Percentiles rank a stretch among this genome's conserved stretches.
Evolutionary conservation across 2,888 invertebrate genomes (phyloP).

Genomic region (Mesorhabditis spiculigera): DNA sequence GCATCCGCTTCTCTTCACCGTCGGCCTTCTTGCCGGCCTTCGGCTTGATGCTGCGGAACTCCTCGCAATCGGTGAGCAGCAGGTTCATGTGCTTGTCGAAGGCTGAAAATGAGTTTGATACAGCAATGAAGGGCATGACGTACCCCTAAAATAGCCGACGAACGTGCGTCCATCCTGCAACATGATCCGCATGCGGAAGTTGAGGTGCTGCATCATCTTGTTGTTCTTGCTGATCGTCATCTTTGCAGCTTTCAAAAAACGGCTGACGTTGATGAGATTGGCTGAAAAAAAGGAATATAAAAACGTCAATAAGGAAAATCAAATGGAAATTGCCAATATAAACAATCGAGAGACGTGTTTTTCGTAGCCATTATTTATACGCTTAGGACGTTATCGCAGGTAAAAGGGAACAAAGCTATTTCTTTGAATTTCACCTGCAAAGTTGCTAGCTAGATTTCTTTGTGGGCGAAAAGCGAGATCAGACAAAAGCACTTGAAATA

Average conservation of each 20-base stretch:
- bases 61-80: conserved; percentile 96
- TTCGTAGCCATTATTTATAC: too few relatives aligned
- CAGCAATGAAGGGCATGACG: background rate
- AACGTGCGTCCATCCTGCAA: conserved; percentile 95
- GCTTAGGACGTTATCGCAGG: too few relatives aligned
- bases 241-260: too few relatives aligned
- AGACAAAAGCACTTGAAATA: too few relatives aligned
- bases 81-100: conserved; percentile 99
- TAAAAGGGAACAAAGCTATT: too few relatives aligned
- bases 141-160: conserved; percentile 90
- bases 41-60: conserved; percentile 91
- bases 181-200: conserved; percentile 90
- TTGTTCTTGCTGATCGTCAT: conserved; percentile 58
- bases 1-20: conserved; percentile 88
- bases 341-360: too few relatives aligned
- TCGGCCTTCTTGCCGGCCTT: conserved; percentile 82
- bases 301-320: background rate
- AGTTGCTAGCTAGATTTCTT: too few relatives aligned
- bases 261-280: too few relatives aligned
- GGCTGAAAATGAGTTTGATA: conserved; percentile 64
- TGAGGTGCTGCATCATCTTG: conserved; percentile 73
- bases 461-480: too few relatives aligned
- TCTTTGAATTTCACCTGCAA: too few relatives aligned
- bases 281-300: background rate
- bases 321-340: background rate